Evolutionary conservation across 53 echinoderm and acorn worm genomes (phyloP), one percentile per base, ranked within the genome.

Genomic region (Echinarachnius parma): DNA sequence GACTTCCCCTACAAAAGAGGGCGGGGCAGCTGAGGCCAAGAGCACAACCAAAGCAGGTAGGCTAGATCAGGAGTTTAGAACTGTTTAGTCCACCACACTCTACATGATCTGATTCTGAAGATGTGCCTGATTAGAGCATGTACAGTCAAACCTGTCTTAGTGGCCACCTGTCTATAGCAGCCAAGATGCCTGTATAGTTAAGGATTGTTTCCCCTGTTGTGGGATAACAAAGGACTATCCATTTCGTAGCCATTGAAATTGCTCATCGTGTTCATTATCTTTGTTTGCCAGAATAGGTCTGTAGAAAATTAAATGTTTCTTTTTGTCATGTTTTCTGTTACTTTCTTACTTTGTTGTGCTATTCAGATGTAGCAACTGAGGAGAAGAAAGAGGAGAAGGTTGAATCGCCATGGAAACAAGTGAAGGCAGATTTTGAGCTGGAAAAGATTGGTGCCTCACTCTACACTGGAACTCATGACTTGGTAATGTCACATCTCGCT

Each of bases 381-480:
- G 42, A 75, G 50, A 79, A 71, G 31, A 22, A 46, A 4, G 66
- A 74, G 25, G 78, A 93, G 54, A 77, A 82, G 60, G 58, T 80
- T 16, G 86, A 77, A 34, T 83, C 77, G 2, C 77, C 83, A 5
- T 93, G 89, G 89, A 78, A 66, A 13, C 86, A 93, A 53, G 79
- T 93, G 75, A 76, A 81, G 48, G 86, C 86, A 20, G 75, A 68
- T n/a, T 93, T 93, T 86, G 93, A 88, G 62, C 62, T 93, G 59
- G 81, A 89, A 61, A 83, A 86, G 36, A 84, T 93, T 59, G 81
- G 69, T 15, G 76, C 85, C 34, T 77, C 86, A 4, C 84, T 93
- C 34, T 93, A 89, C 80, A 86, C 86, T 31, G 86, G 83, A 10
- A 89, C 80, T 48, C 63, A 86, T 58, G 83, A 93, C 56, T 54